Percentiles rank a stretch among this genome's conserved stretches.
phyloP scores from a whole-genome alignment of 1,140 invertebrate genomes.

The Drosophila seguyi region DNA sequence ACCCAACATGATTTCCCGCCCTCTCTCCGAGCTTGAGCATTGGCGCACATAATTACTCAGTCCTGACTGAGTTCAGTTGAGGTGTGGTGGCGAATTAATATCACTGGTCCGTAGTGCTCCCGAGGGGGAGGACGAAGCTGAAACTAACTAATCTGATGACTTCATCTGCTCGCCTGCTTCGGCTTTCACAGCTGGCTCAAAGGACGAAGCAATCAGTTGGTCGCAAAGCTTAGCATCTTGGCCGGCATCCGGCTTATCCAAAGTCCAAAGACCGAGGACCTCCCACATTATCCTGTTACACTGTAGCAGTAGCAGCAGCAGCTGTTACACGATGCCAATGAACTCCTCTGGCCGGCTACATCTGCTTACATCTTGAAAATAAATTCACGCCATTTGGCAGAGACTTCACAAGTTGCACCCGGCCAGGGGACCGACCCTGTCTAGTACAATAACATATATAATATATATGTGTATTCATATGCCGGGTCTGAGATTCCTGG shows the following conservation, averaged over 20 bases:
- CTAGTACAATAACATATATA: conserved; percentile 1
- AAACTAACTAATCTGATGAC: conserved; percentile 50
- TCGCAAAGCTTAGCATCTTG: conserved; percentile 43
- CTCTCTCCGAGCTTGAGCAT: conserved; percentile 57
- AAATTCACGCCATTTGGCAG: conserved; percentile 77
- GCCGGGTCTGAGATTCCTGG: conserved; percentile 28
- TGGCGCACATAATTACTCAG: conserved; percentile 78
- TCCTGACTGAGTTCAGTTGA: conserved; percentile 8
- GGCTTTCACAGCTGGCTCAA: conserved; percentile 44
- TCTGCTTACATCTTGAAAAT: conserved; percentile 60
- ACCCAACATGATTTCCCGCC: conserved; percentile 75
- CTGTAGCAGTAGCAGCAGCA: conserved; percentile 25
- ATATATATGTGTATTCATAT: conserved; percentile 52
- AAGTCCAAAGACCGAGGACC: conserved; percentile 26
- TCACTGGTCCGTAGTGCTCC: no score
- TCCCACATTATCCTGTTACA: conserved; percentile 32
- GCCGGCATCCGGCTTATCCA: conserved; percentile 35
- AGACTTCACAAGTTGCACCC: conserved; percentile 49
- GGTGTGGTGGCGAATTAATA: conserved; percentile 40
- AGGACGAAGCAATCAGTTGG: conserved; percentile 51
- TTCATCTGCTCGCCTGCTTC: conserved; percentile 33
- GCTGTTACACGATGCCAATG: conserved; percentile 75
- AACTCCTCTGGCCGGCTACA: conserved; percentile 48
- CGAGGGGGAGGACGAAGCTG: conserved; percentile 11
- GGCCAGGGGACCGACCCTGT: conserved; percentile 29